phyloP scores from a whole-genome alignment of 2,888 invertebrate genomes.

The Tenthredo mesomela region DNA sequence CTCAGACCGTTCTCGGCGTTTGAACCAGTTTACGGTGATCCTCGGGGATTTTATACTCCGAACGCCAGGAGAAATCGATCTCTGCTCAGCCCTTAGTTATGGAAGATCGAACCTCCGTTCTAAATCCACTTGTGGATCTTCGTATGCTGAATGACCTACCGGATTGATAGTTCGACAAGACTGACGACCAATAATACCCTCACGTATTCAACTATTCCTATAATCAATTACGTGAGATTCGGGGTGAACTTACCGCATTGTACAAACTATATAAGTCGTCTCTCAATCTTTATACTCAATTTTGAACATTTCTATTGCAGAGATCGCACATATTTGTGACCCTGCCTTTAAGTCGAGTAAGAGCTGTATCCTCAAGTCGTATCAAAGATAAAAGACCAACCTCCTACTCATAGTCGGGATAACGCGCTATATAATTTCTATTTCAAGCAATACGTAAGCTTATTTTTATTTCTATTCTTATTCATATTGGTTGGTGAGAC shows the following conservation, averaged over 20 bases:
- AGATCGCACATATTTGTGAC: background rate
- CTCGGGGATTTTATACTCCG: constrained; percentile 68
- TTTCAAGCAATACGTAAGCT: background rate
- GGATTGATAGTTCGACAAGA: constrained; percentile 15
- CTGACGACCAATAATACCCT: background rate
- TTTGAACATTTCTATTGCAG: background rate
- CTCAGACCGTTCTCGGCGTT: constrained; percentile 67
- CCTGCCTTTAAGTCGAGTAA: background rate
- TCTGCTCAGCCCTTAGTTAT: constrained; percentile 35
- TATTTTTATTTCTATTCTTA: background rate
- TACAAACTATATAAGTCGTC: background rate
- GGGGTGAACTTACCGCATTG: background rate
- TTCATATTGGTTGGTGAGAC: background rate
- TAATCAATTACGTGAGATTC: background rate
- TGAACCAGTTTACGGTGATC: constrained; percentile 63
- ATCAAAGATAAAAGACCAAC: background rate
- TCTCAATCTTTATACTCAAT: background rate
- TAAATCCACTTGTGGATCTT: background rate
- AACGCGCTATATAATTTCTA: background rate
- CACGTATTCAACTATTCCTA: background rate
- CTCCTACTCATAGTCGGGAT: too few relatives aligned
- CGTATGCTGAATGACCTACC: background rate
- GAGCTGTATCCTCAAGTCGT: background rate
- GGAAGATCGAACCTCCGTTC: background rate
- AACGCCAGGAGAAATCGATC: constrained; percentile 54